Evolutionary conservation across 2,113 vertebrate genomes (phyloP), one percentile per base, ranked within the genome.

Genomic region (Vanacampus margaritifer): DNA sequence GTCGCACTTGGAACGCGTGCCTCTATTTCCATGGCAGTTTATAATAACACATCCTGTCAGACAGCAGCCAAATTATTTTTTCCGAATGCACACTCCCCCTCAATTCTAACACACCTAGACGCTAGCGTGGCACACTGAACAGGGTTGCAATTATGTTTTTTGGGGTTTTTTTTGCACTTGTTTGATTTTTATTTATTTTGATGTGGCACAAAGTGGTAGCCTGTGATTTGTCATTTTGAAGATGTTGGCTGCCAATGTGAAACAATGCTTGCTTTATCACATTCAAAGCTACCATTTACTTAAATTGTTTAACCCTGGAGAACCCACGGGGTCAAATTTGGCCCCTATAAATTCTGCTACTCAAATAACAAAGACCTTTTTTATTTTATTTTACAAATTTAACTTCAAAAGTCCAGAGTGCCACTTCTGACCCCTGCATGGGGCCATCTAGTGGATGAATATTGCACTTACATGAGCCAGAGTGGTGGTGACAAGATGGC

Each of bases 161-260:
- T 45, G n/a, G n/a, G n/a, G n/a, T 45, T 16, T 46, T 67, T 71
- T 82, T 77, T 79, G 62, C 68, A 48, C 51, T 46, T 65, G 74
- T 72, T 75, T 67, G 64, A 78, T 76, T 74, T 75, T 71, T 46
- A 78, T 79, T 61, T 51, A 53, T 68, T 73, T 79, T 78, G 69
- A 76, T 74, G 80, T 78, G 72, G 79, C 41, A 14, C 11, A 7
- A 59, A 48, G 58, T 28, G 13, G 45, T 32, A 68, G 60, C 24
- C 64, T 84, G 68, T 63, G 66, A 78, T 82, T 71, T 67, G 68
- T 75, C 58, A 26, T 37, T 71, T 70, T 80, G 37, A 63, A 79
- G 68, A 75, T 51, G 72, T 57, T 5, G 54, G 46, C 46, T 51
- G 51, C 32, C 53, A 9, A 50, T 51, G 28, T 12, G 16, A 46